phyloP scores from a whole-genome alignment of 2,888 invertebrate species.

The Pandemis cinnamomeana region DNA sequence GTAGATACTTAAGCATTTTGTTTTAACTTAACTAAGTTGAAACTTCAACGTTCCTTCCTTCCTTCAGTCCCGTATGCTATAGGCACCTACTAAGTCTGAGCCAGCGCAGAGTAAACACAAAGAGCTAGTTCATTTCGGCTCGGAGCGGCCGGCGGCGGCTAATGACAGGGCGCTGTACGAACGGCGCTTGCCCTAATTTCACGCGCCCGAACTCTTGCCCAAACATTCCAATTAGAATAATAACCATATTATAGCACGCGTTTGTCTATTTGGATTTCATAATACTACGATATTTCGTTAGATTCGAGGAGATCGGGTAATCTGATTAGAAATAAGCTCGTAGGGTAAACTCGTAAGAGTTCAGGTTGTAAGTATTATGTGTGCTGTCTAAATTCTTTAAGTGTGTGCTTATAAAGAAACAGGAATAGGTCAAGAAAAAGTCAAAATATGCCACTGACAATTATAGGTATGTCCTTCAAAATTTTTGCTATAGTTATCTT shows the following conservation, averaged over 20 bases:
- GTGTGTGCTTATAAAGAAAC: too few relatives aligned
- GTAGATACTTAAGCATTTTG: too few relatives aligned
- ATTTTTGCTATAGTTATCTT: too few relatives aligned
- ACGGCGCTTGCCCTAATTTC: constrained; percentile 73
- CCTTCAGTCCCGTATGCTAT: too few relatives aligned
- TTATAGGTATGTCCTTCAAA: too few relatives aligned
- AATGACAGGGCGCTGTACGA: constrained; percentile 75
- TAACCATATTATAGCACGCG: constrained; percentile 52
- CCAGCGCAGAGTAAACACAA: constrained; percentile 45
- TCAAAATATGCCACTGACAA: too few relatives aligned
- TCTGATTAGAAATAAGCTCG: constrained; percentile 10
- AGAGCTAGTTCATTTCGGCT: constrained; percentile 66
- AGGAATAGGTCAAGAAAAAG: too few relatives aligned
- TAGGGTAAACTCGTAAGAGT: neutral
- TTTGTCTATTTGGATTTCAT: constrained; percentile 39
- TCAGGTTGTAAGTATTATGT: too few relatives aligned
- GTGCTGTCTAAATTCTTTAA: too few relatives aligned
- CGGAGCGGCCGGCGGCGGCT: constrained; percentile 65
- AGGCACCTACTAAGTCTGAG: too few relatives aligned
- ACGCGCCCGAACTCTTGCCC: constrained; percentile 64
- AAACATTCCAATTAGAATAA: constrained; percentile 81
- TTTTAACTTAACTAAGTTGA: too few relatives aligned
- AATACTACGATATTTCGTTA: constrained; percentile 4
- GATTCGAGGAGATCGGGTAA: neutral
- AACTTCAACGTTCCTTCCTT: too few relatives aligned